Evolutionary conservation across 2,888 invertebrate genomes (phyloP).

Genomic region (Ashinkailepas kermadecensis): DNA sequence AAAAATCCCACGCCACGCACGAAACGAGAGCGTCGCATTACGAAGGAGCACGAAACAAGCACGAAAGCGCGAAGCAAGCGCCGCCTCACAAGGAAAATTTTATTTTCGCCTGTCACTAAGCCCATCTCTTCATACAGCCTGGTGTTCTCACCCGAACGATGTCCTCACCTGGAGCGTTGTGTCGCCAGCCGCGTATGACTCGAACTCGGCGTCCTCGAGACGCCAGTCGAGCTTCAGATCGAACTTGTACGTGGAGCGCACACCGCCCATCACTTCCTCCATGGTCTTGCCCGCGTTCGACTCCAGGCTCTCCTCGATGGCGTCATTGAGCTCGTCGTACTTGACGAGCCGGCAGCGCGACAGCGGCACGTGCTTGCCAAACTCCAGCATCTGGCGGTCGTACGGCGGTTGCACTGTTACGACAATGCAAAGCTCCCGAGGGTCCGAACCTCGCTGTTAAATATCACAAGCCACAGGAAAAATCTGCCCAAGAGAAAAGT

Average conservation of each 20-base stretch:
- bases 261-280: slow-evolving; percentile 46
- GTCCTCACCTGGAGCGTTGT: background rate
- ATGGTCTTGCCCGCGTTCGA: slow-evolving; percentile 48
- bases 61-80: too few species aligned
- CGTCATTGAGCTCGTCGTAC: slow-evolving; percentile 56
- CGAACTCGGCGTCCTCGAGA: slow-evolving; percentile 43
- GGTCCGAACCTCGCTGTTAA: too few species aligned
- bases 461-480: too few species aligned
- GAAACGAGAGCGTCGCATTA: too few species aligned
- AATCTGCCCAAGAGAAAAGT: too few species aligned
- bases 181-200: background rate
- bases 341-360: slow-evolving; percentile 63
- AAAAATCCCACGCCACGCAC: too few species aligned
- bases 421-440: too few species aligned
- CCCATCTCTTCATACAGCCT: too few species aligned
- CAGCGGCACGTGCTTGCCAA: slow-evolving; percentile 53
- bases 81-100: too few species aligned
- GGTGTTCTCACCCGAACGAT: too few species aligned
- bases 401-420: background rate
- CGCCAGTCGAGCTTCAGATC: slow-evolving; percentile 62
- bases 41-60: too few species aligned
- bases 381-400: slow-evolving; percentile 47
- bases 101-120: too few species aligned
- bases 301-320: slow-evolving; percentile 60
- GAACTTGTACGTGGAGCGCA: slow-evolving; percentile 45